Evolutionary conservation across 2,113 vertebrate species (phyloP), one percentile per base, ranked within the genome.

Genomic region (Tylochromis polylepis): DNA sequence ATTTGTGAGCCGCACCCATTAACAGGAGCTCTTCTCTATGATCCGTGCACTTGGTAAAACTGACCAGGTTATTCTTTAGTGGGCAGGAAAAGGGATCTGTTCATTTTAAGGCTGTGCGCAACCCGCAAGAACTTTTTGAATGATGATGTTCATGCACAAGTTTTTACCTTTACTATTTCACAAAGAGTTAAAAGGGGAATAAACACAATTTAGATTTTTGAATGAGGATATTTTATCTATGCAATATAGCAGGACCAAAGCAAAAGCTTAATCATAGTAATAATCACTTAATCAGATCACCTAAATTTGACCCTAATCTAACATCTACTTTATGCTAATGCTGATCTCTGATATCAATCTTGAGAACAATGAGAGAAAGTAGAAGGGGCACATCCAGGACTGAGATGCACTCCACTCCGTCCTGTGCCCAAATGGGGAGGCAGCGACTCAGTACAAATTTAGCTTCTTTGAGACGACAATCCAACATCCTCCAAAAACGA

Each of bases 81-180:
- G 59, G 59, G 56, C 27, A 15, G 56, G 58, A 4, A 34, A 62
- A 34, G 20, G 9, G 59, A 34, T 62, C 29, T 20, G 59, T 11
- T 62, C 18, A 36, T 7, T 62, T 59, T 29, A 5, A 16, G 3
- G 16, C 59, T 62, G 16, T 62, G 59, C 10, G 11, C 59, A 36
- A 62, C 31, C 31, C 0, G 3, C 59, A 12, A 36, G 10, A 62
- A n/a, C 18, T 3, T 36, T 62, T 36, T 3, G 59, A 62, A 62
- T 34, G 16, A 31, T 60, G 58, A 36, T 36, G 59, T 0, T 62
- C 59, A n/a, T 62, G 18, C 31, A 36, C 18, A 62, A 7, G 59
- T 62, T 62, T n/a, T 62, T 31, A 36, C 18, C 59, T 36, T 62
- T 62, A 36, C 10, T n/a, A 62, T 62, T 62, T 62, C 59, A 62